Percentiles rank a stretch among this genome's conserved stretches.
These are phyloP conservation scores for Leptinotarsa juncta DNA, from an alignment of 2,888 invertebrate genomes.

Conservation along the genomic window DNA sequence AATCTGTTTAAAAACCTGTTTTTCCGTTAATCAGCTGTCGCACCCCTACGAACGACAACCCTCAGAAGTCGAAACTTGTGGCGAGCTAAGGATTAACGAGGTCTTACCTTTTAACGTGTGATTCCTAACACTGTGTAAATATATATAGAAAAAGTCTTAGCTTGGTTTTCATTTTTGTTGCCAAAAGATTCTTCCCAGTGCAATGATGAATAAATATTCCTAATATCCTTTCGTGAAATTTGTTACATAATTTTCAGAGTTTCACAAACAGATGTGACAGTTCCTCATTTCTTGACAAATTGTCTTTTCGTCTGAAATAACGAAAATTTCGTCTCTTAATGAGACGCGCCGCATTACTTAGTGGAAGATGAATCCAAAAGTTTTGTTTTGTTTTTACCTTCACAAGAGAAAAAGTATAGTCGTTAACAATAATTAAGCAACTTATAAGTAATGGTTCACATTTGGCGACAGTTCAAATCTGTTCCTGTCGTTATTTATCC, in stretches of 20 bases:
- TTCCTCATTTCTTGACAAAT: neutral
- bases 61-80: no score
- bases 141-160: no score
- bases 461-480: slow-evolving; percentile 22
- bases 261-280: neutral
- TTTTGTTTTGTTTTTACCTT: slow-evolving; percentile 15
- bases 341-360: slow-evolving; percentile 2
- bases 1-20: no score
- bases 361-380: slow-evolving; percentile 15
- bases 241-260: neutral
- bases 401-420: slow-evolving; percentile 9
- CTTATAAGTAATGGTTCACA: slow-evolving; percentile 13
- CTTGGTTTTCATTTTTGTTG: no score
- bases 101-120: no score
- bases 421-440: slow-evolving; percentile 19
- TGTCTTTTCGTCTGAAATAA: neutral
- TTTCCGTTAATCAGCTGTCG: no score
- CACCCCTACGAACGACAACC: no score
- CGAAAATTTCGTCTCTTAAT: neutral
- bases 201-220: no score
- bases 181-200: no score
- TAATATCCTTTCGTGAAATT: no score
- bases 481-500: slow-evolving; percentile 7
- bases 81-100: no score
- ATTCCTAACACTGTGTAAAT: no score